Evolutionary conservation across 2,113 vertebrate species (phyloP), one percentile per base, ranked within the genome.

Genomic region (Actenoides lindsayi): DNA sequence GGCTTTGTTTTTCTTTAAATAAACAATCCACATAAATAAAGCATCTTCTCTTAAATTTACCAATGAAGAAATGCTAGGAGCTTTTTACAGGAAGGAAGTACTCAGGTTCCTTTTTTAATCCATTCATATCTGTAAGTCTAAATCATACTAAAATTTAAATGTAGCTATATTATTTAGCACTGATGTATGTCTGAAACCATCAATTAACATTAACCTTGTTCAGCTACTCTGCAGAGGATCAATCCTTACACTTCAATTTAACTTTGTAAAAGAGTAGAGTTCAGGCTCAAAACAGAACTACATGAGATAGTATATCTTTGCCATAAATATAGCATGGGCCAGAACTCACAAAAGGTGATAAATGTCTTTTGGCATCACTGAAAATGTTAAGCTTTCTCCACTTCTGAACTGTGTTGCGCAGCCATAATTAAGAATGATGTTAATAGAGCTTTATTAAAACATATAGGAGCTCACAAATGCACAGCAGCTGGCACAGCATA

Each of bases 141-240:
- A 69, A 46, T 82, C 13, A 75, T 37, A 83, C 68, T 78, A 77
- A 84, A 93, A 51, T 74, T 76, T 69, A 91, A 93, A 83, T 6
- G 1, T 20, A 62, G 73, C 10, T 50, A 27, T 76, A 77, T 87
- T 54, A 83, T 64, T 85, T 81, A 91, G 64, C 51, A 63, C 19
- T 30, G 31, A 41, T 42, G 28, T 74, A 94, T 93, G 48, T 73
- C 76, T 81, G 62, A 90, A 95, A 64, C 6, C n/a, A 93, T 69
- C 31, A 90, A 57, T 87, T 81, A 93, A 80, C 23, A 53, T 79
- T 93, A 73, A 93, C 90, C 79, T 94, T 89, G 41, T 63, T 79
- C 68, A 70, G 71, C 53, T 79, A 9, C 68, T 86, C 33, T 78
- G 46, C 19, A 94, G 53, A 56, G 31, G 35, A 89, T 90, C 39